These are phyloP conservation scores for Thryonomys swinderianus DNA, from an alignment of 2,113 vertebrate genomes.

Conservation along the genomic window DNA sequence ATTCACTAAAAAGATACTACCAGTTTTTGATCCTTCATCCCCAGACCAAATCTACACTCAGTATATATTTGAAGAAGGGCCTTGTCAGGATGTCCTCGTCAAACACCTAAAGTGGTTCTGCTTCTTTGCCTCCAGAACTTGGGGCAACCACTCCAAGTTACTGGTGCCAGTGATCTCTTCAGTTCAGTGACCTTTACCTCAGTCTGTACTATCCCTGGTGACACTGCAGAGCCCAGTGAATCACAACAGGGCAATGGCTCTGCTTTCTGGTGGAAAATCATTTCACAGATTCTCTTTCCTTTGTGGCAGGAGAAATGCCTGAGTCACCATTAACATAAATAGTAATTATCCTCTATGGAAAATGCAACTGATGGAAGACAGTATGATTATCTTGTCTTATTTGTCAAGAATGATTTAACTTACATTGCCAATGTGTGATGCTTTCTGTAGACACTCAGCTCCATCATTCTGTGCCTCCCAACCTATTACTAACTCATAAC, in stretches of 20 bases:
- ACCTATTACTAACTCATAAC: neutral
- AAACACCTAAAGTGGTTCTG: neutral
- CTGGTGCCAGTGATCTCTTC: neutral
- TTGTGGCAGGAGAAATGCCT: neutral
- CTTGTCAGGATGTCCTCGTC: neutral
- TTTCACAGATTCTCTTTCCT: neutral
- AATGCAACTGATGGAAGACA: conserved; percentile 44
- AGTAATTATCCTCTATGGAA: conserved; percentile 3
- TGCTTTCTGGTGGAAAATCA: neutral
- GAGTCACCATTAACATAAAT: conserved; percentile 1
- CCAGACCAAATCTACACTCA: neutral
- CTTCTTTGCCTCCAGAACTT: neutral
- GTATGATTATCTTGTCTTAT: conserved; percentile 38
- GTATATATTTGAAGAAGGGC: neutral
- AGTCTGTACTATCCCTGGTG: neutral
- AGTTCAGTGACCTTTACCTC: neutral
- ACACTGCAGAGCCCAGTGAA: neutral
- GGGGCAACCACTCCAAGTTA: neutral
- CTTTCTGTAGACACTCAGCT: neutral
- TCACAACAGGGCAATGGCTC: neutral
- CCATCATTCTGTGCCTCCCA: neutral
- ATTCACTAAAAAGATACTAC: neutral
- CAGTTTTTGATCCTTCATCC: neutral
- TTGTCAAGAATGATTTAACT: conserved; percentile 47
- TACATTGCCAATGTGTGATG: neutral